Conservation (phyloP, 1,140 invertebrate species). For the Heliothis subflexa region DNA sequence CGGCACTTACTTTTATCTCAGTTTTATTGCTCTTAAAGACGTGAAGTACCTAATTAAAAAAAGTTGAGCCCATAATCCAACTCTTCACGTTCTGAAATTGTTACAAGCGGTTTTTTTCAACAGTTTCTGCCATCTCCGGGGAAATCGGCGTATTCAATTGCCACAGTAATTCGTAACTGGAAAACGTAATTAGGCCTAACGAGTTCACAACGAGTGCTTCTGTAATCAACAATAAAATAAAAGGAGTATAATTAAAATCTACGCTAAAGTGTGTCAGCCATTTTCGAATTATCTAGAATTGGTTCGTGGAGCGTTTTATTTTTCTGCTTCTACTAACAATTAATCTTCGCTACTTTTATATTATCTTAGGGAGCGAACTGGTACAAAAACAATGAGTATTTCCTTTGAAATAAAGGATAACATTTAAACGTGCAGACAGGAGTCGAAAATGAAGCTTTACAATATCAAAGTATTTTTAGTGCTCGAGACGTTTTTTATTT, state of each 20-base stretch:
- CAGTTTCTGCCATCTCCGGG: constrained; percentile 15
- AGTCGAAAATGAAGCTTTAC: neutral
- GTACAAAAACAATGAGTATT: constrained; percentile 7
- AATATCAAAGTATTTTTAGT: constrained; percentile 1
- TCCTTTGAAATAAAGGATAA: neutral
- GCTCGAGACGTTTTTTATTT: neutral
- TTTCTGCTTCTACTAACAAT: neutral
- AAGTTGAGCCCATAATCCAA: constrained; percentile 38
- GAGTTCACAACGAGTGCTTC: constrained; percentile 21
- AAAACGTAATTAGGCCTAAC: constrained; percentile 28
- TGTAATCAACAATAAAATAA: constrained; percentile 37
- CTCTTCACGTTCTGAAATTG: constrained; percentile 44
- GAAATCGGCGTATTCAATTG: constrained; percentile 45
- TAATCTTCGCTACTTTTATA: neutral
- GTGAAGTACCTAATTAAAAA: constrained; percentile 42
- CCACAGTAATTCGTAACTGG: constrained; percentile 32
- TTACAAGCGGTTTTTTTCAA: constrained; percentile 41
- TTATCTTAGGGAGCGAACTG: constrained; percentile 3
- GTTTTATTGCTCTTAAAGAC: constrained; percentile 30
- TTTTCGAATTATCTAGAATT: constrained; percentile 8
- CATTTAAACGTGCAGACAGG: neutral
- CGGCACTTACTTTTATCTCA: constrained; percentile 19
- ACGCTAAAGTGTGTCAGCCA: constrained; percentile 7
- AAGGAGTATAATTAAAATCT: constrained; percentile 25
- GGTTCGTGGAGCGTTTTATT: neutral